Evolutionary conservation across 1,140 invertebrate genomes (phyloP).

Genomic region (Drosophila pachea): DNA sequence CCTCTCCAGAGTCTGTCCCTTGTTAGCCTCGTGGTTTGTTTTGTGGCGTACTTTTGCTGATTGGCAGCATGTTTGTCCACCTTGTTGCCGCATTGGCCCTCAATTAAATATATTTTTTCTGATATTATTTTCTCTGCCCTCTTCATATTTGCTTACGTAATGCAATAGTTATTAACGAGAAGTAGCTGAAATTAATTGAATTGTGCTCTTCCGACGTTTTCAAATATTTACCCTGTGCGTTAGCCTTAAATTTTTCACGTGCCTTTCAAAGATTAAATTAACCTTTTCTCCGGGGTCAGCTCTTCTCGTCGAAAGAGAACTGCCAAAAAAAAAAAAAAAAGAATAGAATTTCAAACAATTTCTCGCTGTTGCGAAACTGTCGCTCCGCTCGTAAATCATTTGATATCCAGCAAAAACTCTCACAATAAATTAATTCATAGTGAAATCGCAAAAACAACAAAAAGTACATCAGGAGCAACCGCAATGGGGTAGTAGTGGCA

Average conservation of each 20-base stretch:
- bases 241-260: not conserved
- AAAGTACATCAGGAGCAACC: not conserved
- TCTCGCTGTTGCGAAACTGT: conserved; percentile 30
- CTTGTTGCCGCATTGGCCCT: not conserved
- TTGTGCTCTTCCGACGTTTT: conserved; percentile 46
- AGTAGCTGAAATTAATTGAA: conserved; percentile 60
- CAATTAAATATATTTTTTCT: conserved; percentile 23
- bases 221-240: not conserved
- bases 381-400: conserved; percentile 62
- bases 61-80: conserved; percentile 61
- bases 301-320: no score
- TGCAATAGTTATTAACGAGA: conserved; percentile 46
- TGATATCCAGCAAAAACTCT: conserved; percentile 33
- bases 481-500: conserved; percentile 8
- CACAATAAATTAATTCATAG: conserved; percentile 63
- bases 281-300: not conserved
- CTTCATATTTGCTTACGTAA: conserved; percentile 62
- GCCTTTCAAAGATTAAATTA: conserved; percentile 5
- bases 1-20: not conserved
- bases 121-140: conserved; percentile 27
- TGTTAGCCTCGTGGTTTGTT: conserved; percentile 54
- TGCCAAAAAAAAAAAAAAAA: not conserved
- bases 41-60: conserved; percentile 65
- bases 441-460: conserved; percentile 37
- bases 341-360: conserved; percentile 17